Conservation (phyloP, 2,797 vertebrate genomes). For the Tragopan temminckii region DNA sequence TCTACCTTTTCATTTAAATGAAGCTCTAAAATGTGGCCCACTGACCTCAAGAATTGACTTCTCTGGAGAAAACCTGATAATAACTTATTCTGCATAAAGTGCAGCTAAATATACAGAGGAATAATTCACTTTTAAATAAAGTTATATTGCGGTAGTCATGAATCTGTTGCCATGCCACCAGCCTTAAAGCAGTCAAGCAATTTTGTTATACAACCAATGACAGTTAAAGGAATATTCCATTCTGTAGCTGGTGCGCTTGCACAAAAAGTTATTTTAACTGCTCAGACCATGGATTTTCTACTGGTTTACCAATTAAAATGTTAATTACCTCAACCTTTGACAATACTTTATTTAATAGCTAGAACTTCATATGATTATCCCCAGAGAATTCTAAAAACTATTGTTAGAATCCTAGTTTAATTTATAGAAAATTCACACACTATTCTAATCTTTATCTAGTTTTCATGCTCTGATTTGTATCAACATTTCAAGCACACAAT, state of each 20-base stretch:
- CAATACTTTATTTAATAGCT: neutral
- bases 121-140: neutral
- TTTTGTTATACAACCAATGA: neutral
- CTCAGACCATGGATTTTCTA: neutral
- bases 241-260: neutral
- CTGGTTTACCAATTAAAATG: constrained; percentile 10
- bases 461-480: neutral
- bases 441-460: neutral
- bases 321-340: neutral
- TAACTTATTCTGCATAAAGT: neutral
- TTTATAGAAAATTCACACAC: neutral
- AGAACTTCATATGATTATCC: neutral
- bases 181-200: neutral
- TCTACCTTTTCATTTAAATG: neutral
- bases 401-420: neutral
- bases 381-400: neutral
- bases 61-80: neutral
- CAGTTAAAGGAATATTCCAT: neutral
- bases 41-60: neutral
- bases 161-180: constrained; percentile 42
- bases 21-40: neutral
- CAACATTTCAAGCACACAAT: neutral
- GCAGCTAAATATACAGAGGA: neutral
- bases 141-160: neutral
- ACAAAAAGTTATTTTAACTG: neutral